Conservation (phyloP, 2,797 vertebrate genomes). For the Heliangelus exortis region DNA sequence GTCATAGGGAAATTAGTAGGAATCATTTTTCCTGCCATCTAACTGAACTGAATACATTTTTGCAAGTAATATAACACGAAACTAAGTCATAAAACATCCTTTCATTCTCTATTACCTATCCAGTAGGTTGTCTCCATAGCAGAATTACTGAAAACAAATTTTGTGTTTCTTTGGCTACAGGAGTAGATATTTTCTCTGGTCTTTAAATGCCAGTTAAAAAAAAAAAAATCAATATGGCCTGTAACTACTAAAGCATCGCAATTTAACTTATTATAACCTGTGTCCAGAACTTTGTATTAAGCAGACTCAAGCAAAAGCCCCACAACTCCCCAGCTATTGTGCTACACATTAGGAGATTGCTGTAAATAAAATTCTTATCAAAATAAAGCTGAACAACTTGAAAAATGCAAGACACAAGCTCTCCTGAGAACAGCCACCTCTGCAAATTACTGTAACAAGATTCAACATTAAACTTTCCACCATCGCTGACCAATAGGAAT, state of each 20-base stretch:
- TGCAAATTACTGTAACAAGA: not conserved
- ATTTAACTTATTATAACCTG: not conserved
- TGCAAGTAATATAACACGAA: constrained; percentile 17
- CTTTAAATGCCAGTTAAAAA: not conserved
- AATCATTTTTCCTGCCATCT: not conserved
- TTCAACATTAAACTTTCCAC: not conserved
- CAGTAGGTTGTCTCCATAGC: not conserved
- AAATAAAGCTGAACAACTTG: not conserved
- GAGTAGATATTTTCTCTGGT: not conserved
- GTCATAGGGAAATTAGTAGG: not conserved
- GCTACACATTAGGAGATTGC: not conserved
- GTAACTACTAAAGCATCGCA: not conserved
- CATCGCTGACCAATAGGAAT: not conserved
- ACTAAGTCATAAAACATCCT: not conserved
- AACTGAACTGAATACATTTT: not conserved
- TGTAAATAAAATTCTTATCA: constrained; percentile 30
- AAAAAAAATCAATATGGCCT: not conserved
- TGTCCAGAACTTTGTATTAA: not conserved
- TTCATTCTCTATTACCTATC: not conserved
- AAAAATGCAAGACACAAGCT: constrained; percentile 7
- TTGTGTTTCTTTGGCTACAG: not conserved
- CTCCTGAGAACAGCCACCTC: not conserved
- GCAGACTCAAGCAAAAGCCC: not conserved
- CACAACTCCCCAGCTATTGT: not conserved
- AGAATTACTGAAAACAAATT: not conserved